Conservation (phyloP, 2,888 invertebrate species). For the Drymonia ruficornis region DNA sequence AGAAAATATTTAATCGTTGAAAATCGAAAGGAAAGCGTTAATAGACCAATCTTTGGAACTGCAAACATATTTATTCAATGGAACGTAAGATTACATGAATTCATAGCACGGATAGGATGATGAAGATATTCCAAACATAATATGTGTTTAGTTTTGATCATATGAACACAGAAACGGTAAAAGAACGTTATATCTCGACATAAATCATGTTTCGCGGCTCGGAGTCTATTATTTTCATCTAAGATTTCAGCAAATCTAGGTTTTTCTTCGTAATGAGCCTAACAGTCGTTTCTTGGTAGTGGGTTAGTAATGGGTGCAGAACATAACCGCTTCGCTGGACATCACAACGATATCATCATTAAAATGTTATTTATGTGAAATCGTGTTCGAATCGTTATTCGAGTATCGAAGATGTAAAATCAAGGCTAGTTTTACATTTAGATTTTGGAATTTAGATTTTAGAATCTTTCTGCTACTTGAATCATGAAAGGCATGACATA, state of each 20-base stretch:
- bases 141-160: too few relatives aligned
- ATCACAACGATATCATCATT: constrained; percentile 35
- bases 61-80: constrained; percentile 42
- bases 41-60: constrained; percentile 41
- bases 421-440: constrained; percentile 1
- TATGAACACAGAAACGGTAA: constrained; percentile 22
- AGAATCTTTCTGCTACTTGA: not conserved
- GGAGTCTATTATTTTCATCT: constrained; percentile 33
- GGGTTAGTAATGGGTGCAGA: constrained; percentile 50
- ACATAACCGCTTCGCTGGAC: constrained; percentile 44
- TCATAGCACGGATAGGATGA: not conserved
- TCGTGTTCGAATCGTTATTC: constrained; percentile 19
- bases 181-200: constrained; percentile 19
- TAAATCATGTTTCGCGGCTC: constrained; percentile 30
- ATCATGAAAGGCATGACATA: not conserved
- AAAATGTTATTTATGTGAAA: constrained; percentile 20
- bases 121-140: not conserved
- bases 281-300: constrained; percentile 34
- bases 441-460: not conserved
- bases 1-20: constrained; percentile 15
- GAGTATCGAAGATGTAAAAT: constrained; percentile 16
- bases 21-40: constrained; percentile 42
- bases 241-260: constrained; percentile 29
- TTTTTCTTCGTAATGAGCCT: constrained; percentile 24
- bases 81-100: constrained; percentile 41